Base-by-base conservation (phyloP, 2,113 vertebrate genomes). In the Nicator chloris region DNA sequence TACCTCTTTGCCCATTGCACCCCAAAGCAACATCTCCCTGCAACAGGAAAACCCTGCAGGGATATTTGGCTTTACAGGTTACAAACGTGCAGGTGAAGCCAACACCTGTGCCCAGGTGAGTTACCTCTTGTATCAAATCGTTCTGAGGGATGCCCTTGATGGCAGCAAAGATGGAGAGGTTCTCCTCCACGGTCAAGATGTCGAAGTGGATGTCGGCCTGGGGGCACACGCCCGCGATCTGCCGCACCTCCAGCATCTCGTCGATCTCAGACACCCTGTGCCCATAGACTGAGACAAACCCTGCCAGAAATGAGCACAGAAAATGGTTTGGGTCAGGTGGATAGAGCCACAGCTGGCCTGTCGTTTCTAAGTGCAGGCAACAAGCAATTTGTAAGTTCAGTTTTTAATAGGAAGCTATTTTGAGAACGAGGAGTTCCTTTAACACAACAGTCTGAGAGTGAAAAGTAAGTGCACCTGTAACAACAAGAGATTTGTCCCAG, bases 201-300 rank as follows among this genome's bases (percentile, higher is more conserved):
- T 99, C 99, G 4, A 99, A 99, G 96, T 99, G 98, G 77, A 99
- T 99, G 98, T 99, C 99, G 23, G 98, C 97, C 97, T 99, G 99
- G 31, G 99, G 99, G 78, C 99, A 99, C 83, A 99, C 98, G 14
- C 99, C 99, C 33, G 99, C 98, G 81, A 99, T 98, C 95, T 98
- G 98, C 94, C 99, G 98, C 97, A 99, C 99, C 88, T 99, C 98
- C 1, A 98, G 97, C 70, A 98, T 98, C 50, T 99, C 99, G 1
- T 99, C 99, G 2, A 99, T 98, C 94, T 99, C 99, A 0, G 98
- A 98, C 57, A 99, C 98, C 5, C 95, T 98, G 47, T 98, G 97
- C 90, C 99, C 99, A 37, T 99, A 99, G 81, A 99, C 98, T n/a
- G 98, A 98, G 53, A 99, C 99, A 7, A 98, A 98, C 39, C 99